Base-by-base conservation (phyloP, 2,888 invertebrate genomes). In the Scelioninae gen. 1 region DNA sequence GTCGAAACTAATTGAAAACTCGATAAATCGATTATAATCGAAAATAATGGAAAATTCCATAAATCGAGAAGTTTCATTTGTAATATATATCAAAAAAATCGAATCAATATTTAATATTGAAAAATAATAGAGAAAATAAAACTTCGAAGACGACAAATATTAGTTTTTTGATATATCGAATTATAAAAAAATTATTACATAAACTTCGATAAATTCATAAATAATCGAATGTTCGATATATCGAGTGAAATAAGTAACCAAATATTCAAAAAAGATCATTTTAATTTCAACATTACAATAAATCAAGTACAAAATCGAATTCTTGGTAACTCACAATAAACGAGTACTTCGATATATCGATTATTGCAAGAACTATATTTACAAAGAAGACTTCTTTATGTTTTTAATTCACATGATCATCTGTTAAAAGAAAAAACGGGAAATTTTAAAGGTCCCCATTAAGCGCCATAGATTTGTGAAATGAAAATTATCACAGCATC, bases 401-500 rank as follows among this genome's bases (percentile, higher is more conserved):
- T 38, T 38, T 38, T 10, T 5, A 38, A 11, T 38, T 38, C 9
- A 47, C 16, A 47, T 47, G 7, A 47, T 15, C 15, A 23, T 10
- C 29, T 2, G 11, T 0, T 49, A 49, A 49, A 23, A 23, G 23
- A 4, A 23, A 49, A 47, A 47, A 47, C 11, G 45, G 45, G 6
- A 1, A 47, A 16, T 47, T 0, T n/a, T 3, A 38, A 47, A 15
- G 15, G 43, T 47, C 15, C 15, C 15, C 45, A 9, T 15, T 15
- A 47, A 56, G 40, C 16, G 58, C 58, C 11, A 32, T 55, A 32
- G 13, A 55, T 13, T 23, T 31, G 32, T 31, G 32, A 32, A 32
- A 55, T n/a, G 40, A 58, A 45, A 23, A 5, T 47, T 38, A 63
- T 63, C 62, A 47, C 62, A 47, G 62, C 47, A 47, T 38, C 49